Conservation (phyloP, 2,888 invertebrate species). For the Pseudoips prasinana region DNA sequence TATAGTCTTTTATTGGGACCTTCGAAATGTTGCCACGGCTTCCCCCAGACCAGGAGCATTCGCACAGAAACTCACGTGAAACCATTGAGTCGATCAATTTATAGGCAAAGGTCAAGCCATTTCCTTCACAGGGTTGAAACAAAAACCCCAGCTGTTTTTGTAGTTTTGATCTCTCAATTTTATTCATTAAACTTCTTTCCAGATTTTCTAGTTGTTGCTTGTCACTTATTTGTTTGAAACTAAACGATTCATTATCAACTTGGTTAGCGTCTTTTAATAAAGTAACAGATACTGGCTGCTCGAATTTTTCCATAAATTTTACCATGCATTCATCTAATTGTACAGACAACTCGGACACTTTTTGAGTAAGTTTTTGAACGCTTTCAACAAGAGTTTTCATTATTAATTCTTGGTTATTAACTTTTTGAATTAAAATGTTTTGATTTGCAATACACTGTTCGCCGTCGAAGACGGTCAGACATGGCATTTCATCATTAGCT, state of each 20-base stretch:
- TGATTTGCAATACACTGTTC: conserved; percentile 6
- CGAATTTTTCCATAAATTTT: conserved; percentile 7
- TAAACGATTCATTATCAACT: conserved; percentile 5
- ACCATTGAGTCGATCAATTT: conserved; percentile 11
- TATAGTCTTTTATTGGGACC: conserved; percentile 7
- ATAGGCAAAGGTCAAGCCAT: conserved; percentile 12
- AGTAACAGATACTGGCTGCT: conserved; percentile 5
- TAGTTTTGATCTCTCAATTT: conserved; percentile 14
- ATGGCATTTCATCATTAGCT: too few species aligned
- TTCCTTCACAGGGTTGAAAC: conserved; percentile 14
- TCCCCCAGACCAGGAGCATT: conserved; percentile 14
- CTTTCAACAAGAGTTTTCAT: conserved; percentile 8
- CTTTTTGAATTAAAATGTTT: conserved; percentile 9
- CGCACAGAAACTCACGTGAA: conserved; percentile 13
- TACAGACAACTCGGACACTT: conserved; percentile 10
- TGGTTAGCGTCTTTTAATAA: conserved; percentile 12
- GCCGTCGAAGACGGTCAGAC: too few species aligned
- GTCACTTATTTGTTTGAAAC: neutral
- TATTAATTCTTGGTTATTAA: conserved; percentile 10
- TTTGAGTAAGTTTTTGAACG: conserved; percentile 10
- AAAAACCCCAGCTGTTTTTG: conserved; percentile 11
- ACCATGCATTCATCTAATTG: conserved; percentile 8
- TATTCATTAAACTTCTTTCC: conserved; percentile 9
- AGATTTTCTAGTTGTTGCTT: conserved; percentile 8
- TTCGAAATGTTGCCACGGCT: conserved; percentile 9